A percentile compares a stretch with the other conserved stretches of the same genome.
phyloP scores from a whole-genome alignment of 2,113 vertebrate genomes.

The Petromus typicus region DNA sequence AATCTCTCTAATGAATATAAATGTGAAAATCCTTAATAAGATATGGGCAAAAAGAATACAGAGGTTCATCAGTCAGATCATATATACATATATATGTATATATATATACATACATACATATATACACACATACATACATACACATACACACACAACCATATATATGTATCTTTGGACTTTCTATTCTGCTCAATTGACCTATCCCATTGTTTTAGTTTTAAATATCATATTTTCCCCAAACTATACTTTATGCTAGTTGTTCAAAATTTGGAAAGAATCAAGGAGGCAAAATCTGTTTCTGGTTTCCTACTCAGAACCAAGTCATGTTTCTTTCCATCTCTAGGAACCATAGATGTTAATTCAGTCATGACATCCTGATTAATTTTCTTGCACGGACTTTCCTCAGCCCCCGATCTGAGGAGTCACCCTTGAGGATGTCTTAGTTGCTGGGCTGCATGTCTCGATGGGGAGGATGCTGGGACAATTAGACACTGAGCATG shows the following conservation, averaged over 20 bases:
- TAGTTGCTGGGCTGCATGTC: not conserved
- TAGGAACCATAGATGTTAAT: not conserved
- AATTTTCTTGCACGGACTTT: not conserved
- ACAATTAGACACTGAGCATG: not conserved
- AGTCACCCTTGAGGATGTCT: not conserved
- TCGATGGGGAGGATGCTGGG: not conserved
- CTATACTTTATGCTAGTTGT: not conserved
- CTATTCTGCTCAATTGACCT: not conserved
- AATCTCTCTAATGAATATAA: no score
- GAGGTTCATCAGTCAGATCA: no score
- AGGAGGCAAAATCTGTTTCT: not conserved
- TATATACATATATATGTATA: no score
- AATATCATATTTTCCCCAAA: not conserved
- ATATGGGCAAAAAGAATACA: no score
- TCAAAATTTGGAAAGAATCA: constrained; percentile 18
- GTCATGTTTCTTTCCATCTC: not conserved
- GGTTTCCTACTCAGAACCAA: not conserved
- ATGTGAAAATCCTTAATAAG: no score
- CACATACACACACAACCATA: no score
- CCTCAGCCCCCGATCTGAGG: not conserved
- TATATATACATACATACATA: no score
- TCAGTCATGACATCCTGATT: not conserved
- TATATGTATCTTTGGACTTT: not conserved
- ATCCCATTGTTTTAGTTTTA: not conserved
- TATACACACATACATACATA: no score